Percentiles rank a stretch among this genome's conserved stretches.
These are phyloP conservation scores for Amphipyra tragopoginis DNA, from an alignment of 2,888 invertebrate genomes.

Conservation along the genomic window DNA sequence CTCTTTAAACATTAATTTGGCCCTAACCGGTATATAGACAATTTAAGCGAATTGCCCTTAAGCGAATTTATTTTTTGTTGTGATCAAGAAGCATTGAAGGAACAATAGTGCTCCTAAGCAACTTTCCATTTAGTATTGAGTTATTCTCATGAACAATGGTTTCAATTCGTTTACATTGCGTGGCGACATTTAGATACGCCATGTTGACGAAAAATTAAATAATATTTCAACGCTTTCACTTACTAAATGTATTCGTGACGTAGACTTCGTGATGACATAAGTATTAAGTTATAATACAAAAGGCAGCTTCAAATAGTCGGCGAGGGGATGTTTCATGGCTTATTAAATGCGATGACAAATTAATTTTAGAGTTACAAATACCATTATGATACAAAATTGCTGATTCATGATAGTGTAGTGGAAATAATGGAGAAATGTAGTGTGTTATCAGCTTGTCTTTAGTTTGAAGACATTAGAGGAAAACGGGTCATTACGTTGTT, in stretches of 20 bases:
- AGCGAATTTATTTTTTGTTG: constrained; percentile 58
- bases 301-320: constrained; percentile 30
- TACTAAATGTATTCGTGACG: constrained; percentile 41
- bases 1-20: constrained; percentile 64
- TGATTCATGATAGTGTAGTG: constrained; percentile 31
- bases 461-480: constrained; percentile 30
- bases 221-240: constrained; percentile 54
- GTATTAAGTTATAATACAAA: constrained; percentile 52
- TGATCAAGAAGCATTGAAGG: constrained; percentile 39
- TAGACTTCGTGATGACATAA: constrained; percentile 45
- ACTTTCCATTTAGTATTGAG: constrained; percentile 48
- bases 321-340: constrained; percentile 37
- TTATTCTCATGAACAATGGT: constrained; percentile 45
- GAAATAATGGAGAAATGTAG: constrained; percentile 33
- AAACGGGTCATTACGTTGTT: constrained; percentile 45
- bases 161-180: constrained; percentile 43
- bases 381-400: constrained; percentile 35
- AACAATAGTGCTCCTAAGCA: constrained; percentile 38
- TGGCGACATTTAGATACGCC: constrained; percentile 55
- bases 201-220: constrained; percentile 51
- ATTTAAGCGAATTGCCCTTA: constrained; percentile 17
- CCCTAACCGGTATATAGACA: constrained; percentile 59
- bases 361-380: constrained; percentile 38
- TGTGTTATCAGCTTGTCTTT: constrained; percentile 38
- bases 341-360: constrained; percentile 57